Evolutionary conservation across 2,113 vertebrate species (phyloP).

Genomic region (Trematocara zebra): DNA sequence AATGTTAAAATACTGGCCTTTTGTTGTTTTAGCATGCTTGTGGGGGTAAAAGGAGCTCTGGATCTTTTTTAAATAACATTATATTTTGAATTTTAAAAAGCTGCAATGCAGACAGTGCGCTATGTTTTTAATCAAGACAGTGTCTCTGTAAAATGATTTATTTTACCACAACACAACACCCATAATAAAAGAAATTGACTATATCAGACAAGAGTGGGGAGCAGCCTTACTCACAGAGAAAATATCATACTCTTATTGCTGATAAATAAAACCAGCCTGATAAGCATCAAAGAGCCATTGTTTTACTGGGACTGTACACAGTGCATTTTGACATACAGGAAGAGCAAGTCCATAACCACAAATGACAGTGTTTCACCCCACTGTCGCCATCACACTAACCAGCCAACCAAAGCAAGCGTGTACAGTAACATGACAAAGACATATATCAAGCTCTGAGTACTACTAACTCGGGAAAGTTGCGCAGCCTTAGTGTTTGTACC

Average conservation of each 20-base stretch:
- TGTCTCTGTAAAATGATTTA: background rate
- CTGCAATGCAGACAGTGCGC: slow-evolving; percentile 37
- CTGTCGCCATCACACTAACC: slow-evolving; percentile 15
- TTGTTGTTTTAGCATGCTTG: slow-evolving; percentile 48
- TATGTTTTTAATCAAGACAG: slow-evolving; percentile 24
- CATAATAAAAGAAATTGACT: background rate
- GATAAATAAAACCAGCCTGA: slow-evolving; percentile 55
- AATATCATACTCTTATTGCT: background rate
- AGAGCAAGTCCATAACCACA: background rate
- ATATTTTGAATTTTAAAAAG: slow-evolving; percentile 23
- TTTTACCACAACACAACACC: background rate
- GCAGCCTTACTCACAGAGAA: background rate
- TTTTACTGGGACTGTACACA: slow-evolving; percentile 27
- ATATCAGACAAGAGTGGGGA: background rate
- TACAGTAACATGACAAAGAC: slow-evolving; percentile 15
- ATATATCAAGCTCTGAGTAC: background rate
- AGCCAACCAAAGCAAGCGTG: slow-evolving; percentile 40
- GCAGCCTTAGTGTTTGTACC: slow-evolving; percentile 12
- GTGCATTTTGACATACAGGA: background rate
- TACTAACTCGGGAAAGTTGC: slow-evolving; percentile 12
- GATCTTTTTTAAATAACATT: background rate
- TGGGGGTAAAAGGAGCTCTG: background rate
- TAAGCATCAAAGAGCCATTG: slow-evolving; percentile 39
- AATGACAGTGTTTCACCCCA: background rate
- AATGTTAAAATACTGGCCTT: slow-evolving; percentile 39